phyloP scores from a whole-genome alignment of 1,140 invertebrate genomes.

The Drosophila santomea region DNA sequence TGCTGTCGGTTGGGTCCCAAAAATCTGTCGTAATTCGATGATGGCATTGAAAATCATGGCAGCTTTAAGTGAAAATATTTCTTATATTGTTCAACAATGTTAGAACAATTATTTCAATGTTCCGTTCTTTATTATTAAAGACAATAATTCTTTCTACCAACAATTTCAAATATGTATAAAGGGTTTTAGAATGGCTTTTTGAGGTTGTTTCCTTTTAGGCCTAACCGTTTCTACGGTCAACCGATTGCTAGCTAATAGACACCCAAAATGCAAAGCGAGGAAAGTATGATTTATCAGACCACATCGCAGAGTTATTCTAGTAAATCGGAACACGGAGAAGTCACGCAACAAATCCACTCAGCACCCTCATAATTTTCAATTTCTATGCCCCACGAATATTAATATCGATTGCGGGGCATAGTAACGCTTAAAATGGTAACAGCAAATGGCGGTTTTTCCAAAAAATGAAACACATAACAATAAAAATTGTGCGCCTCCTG shows the following conservation, averaged over 20 bases:
- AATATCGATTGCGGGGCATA: slow-evolving; percentile 67
- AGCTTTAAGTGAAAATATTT: neutral
- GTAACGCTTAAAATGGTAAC: slow-evolving; percentile 56
- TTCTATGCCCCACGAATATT: slow-evolving; percentile 68
- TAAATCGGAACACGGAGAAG: slow-evolving; percentile 5
- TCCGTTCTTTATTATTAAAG: neutral
- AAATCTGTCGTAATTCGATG: neutral
- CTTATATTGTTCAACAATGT: too few species aligned
- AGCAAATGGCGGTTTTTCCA: slow-evolving; percentile 1
- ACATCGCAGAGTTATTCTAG: slow-evolving; percentile 14
- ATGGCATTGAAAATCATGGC: neutral
- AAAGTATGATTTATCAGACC: slow-evolving; percentile 29
- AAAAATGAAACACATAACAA: slow-evolving; percentile 63
- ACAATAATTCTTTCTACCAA: neutral
- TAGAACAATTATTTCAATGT: too few species aligned
- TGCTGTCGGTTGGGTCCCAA: neutral
- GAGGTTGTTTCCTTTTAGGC: too few species aligned
- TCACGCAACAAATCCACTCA: slow-evolving; percentile 41
- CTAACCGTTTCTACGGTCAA: too few species aligned
- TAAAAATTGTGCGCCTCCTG: slow-evolving; percentile 71
- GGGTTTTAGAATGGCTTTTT: too few species aligned
- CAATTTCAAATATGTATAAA: too few species aligned
- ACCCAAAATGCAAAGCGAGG: neutral
- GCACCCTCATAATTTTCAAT: slow-evolving; percentile 74
- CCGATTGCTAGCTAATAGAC: too few species aligned